A percentile compares a stretch with the other conserved stretches of the same genome.
Evolutionary conservation across 2,888 invertebrate species (phyloP).

Genomic region (Lingula anatina): DNA sequence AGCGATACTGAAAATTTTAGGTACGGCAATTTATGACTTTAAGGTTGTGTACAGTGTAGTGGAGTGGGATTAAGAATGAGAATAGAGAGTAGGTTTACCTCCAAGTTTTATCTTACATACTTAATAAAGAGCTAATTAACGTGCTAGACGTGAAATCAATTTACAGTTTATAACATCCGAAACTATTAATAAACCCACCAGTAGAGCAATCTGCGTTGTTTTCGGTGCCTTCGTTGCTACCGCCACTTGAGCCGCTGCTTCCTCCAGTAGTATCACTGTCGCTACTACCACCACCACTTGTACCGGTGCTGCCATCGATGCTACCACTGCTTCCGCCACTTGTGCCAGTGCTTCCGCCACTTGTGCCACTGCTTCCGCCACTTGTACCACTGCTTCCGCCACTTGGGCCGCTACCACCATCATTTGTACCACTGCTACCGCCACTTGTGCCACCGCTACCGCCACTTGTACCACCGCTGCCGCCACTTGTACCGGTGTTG

Average conservation of each 20-base stretch:
- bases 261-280: not conserved
- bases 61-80: no score
- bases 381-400: conserved; percentile 6
- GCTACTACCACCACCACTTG: conserved; percentile 5
- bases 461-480: conserved; percentile 3
- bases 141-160: no score
- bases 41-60: no score
- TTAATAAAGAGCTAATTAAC: no score
- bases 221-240: not conserved
- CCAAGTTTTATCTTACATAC: no score
- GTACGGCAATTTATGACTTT: no score
- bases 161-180: no score
- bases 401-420: conserved; percentile 8
- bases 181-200: not conserved
- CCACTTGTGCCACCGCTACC: conserved; percentile 4
- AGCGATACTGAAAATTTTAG: no score
- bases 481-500: conserved; percentile 2
- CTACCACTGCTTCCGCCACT: conserved; percentile 6
- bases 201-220: no score
- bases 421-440: conserved; percentile 4
- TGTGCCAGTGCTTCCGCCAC: conserved; percentile 5
- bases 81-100: no score
- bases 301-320: conserved; percentile 11
- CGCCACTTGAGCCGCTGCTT: not conserved
- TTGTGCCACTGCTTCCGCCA: conserved; percentile 4